These are phyloP conservation scores for Hippolais icterina DNA, from an alignment of 2,113 vertebrate genomes.

Conservation along the genomic window DNA sequence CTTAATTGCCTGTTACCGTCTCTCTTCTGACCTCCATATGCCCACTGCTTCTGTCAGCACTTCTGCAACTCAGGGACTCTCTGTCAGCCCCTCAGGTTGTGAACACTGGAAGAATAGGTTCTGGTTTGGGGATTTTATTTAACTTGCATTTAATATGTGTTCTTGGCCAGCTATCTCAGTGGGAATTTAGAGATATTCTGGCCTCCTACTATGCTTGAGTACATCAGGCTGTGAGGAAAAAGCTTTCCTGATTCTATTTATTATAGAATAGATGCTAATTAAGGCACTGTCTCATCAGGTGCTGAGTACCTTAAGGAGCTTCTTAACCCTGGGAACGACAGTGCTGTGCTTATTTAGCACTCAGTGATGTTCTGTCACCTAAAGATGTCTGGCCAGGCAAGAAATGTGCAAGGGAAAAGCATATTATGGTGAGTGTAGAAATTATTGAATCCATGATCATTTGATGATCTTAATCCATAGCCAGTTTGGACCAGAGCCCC, in stretches of 20 bases:
- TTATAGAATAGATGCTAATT: not conserved
- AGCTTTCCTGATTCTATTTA: not conserved
- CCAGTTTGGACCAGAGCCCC: not conserved
- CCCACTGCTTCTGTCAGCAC: conserved; percentile 44
- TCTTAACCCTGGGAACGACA: not conserved
- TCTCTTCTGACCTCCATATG: not conserved
- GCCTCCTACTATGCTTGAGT: not conserved
- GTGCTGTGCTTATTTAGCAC: not conserved
- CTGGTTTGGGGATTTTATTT: conserved; percentile 16
- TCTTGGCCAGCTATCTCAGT: not conserved
- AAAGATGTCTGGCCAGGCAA: not conserved
- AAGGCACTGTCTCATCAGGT: not conserved
- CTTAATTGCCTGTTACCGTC: conserved; percentile 43
- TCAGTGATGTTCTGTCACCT: not conserved
- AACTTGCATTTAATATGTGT: not conserved
- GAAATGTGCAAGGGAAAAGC: not conserved
- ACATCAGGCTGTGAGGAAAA: not conserved
- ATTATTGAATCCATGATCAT: not conserved
- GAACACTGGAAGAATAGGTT: not conserved
- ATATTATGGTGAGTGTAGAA: not conserved
- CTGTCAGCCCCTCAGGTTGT: not conserved
- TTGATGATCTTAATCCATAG: not conserved
- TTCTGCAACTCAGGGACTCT: not conserved
- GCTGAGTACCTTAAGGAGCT: not conserved
- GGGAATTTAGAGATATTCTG: not conserved